Conservation (phyloP, 1,140 invertebrate genomes). For the Drosophila sucinea region DNA sequence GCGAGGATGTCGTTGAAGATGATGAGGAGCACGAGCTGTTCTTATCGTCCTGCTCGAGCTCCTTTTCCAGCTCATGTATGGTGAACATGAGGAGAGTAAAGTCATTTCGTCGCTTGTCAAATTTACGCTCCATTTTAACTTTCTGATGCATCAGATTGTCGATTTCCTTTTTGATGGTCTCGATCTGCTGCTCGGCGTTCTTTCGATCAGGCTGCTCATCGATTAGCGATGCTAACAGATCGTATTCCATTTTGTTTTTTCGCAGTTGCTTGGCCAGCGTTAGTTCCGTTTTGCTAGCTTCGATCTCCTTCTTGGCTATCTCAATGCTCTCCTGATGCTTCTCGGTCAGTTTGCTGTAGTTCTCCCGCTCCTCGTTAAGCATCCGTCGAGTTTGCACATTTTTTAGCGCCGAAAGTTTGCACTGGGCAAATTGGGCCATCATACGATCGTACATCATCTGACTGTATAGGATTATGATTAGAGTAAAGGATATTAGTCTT, state of each 20-base stretch:
- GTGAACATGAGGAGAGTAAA: constrained; percentile 94
- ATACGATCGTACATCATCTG: constrained; percentile 90
- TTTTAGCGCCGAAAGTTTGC: constrained; percentile 94
- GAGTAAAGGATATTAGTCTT: background rate
- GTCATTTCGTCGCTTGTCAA: constrained; percentile 93
- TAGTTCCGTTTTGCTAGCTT: constrained; percentile 89
- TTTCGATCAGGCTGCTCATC: constrained; percentile 94
- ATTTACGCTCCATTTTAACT: constrained; percentile 89
- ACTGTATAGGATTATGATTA: constrained; percentile 73
- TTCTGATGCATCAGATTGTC: constrained; percentile 87
- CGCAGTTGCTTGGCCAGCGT: constrained; percentile 91
- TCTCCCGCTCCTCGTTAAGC: constrained; percentile 92
- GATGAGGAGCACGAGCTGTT: constrained; percentile 40
- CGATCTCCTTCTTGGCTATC: constrained; percentile 89
- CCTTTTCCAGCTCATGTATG: constrained; percentile 90
- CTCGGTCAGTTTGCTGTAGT: constrained; percentile 91
- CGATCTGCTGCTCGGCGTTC: constrained; percentile 90
- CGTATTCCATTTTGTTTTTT: constrained; percentile 96
- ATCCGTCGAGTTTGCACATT: constrained; percentile 91
- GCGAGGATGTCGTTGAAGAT: constrained; percentile 44
- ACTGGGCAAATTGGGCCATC: constrained; percentile 91
- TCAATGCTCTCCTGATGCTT: constrained; percentile 91
- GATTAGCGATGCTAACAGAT: constrained; percentile 95
- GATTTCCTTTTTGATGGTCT: constrained; percentile 90
- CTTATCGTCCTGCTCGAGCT: constrained; percentile 87